phyloP scores from a whole-genome alignment of 2,888 invertebrate species.

The Macroteleia sp. region DNA sequence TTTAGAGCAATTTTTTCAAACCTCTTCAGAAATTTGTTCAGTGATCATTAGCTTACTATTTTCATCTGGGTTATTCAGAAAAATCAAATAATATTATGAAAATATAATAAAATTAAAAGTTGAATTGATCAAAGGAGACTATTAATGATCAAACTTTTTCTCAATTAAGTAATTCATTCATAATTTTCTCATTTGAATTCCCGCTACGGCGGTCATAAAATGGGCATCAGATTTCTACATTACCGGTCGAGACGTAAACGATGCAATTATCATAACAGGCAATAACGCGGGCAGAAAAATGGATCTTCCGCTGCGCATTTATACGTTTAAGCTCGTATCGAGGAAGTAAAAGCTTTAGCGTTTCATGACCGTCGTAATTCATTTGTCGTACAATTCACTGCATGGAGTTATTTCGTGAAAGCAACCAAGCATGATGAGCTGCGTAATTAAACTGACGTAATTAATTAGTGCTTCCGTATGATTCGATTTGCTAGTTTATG shows the following conservation, averaged over 20 bases:
- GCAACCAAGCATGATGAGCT: constrained; percentile 61
- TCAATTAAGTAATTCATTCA: too few species aligned
- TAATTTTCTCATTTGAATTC: constrained; percentile 1
- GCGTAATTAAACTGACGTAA: constrained; percentile 64
- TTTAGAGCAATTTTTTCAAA: too few species aligned
- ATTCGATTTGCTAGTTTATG: constrained; percentile 61
- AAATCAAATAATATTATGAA: too few species aligned
- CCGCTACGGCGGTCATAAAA: constrained; percentile 4
- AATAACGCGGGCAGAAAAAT: constrained; percentile 26
- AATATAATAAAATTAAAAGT: too few species aligned
- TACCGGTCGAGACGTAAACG: neutral
- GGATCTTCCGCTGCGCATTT: constrained; percentile 38
- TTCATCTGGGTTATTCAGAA: too few species aligned
- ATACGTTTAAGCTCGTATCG: constrained; percentile 39
- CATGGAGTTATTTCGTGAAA: constrained; percentile 49
- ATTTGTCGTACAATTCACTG: constrained; percentile 63
- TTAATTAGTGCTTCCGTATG: constrained; percentile 65
- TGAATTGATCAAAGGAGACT: too few species aligned
- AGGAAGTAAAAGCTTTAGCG: constrained; percentile 62
- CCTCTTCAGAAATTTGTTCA: too few species aligned
- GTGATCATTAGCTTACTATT: too few species aligned
- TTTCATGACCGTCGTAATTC: constrained; percentile 64
- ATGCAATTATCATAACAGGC: neutral
- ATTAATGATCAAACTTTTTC: too few species aligned
- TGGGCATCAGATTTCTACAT: constrained; percentile 1